Evolutionary conservation across 2,888 invertebrate genomes (phyloP).

Genomic region (Nephrocerus scutellatus): DNA sequence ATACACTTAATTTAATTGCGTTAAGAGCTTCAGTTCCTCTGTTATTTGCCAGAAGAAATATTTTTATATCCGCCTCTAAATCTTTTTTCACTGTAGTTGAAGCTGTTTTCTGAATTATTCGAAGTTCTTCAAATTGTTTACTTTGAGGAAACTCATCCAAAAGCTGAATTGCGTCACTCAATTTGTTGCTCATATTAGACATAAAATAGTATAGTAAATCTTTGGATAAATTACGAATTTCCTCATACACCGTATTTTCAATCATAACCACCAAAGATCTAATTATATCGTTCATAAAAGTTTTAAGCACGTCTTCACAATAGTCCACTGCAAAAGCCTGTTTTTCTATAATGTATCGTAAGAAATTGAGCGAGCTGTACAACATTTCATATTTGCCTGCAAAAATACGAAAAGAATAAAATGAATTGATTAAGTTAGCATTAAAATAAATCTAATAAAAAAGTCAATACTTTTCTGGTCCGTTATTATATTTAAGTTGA

Average conservation of each 20-base stretch:
- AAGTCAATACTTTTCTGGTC: constrained; percentile 2
- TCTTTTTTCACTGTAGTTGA: constrained; percentile 12
- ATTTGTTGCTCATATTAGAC: constrained; percentile 17
- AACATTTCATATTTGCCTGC: constrained; percentile 23
- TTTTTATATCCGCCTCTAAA: constrained; percentile 12
- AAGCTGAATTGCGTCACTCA: constrained; percentile 23
- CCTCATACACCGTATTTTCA: constrained; percentile 13
- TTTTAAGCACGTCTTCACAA: constrained; percentile 15
- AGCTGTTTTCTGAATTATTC: constrained; percentile 14
- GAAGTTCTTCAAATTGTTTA: constrained; percentile 23
- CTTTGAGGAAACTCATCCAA: constrained; percentile 28
- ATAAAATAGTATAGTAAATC: constrained; percentile 25
- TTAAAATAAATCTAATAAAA: neutral
- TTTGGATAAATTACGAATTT: constrained; percentile 21
- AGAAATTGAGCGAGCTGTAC: constrained; percentile 23
- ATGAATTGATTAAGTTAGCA: neutral
- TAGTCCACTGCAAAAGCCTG: constrained; percentile 12
- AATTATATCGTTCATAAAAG: constrained; percentile 28
- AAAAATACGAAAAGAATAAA: constrained; percentile 10
- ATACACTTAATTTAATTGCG: constrained; percentile 29
- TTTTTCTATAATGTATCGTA: constrained; percentile 24
- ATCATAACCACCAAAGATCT: constrained; percentile 26
- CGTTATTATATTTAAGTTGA: constrained; percentile 24
- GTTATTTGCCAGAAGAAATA: constrained; percentile 26
- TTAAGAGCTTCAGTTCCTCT: constrained; percentile 25